Percentiles rank a stretch among this genome's conserved stretches.
Evolutionary conservation across 1,140 invertebrate species (phyloP).

Genomic region (Rhopalosiphum maidis): DNA sequence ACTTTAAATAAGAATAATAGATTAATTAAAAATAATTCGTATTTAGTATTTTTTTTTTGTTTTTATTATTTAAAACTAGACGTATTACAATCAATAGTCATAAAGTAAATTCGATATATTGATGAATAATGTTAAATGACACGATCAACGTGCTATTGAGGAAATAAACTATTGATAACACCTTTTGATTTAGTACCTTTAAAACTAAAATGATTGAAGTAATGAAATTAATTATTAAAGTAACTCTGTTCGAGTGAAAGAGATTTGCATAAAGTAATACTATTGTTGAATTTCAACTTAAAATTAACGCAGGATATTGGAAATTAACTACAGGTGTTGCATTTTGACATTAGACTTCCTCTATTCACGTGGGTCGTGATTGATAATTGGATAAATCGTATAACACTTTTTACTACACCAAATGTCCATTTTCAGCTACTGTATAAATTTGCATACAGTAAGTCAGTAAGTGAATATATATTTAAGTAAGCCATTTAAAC

Average conservation of each 20-base stretch:
- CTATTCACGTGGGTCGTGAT: not conserved
- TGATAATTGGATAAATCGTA: not conserved
- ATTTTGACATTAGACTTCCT: not conserved
- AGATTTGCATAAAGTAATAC: not conserved
- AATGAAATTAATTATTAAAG: not conserved
- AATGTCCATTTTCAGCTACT: not conserved
- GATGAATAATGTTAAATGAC: not conserved
- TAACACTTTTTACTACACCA: not conserved
- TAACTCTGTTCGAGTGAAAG: not conserved
- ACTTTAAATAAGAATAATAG: not conserved
- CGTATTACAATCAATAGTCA: not conserved
- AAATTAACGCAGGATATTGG: not conserved
- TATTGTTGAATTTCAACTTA: not conserved
- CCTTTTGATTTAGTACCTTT: too few species aligned
- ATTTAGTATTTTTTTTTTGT: not conserved
- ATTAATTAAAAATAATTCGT: not conserved
- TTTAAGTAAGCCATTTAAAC: not conserved
- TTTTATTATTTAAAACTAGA: not conserved
- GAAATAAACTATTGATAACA: not conserved
- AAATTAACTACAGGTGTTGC: not conserved
- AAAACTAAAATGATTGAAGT: not conserved
- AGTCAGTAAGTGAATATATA: not conserved
- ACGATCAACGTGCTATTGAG: not conserved
- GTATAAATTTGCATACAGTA: not conserved
- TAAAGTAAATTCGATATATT: not conserved